Base-by-base conservation (phyloP, 35 echinoderm and acorn worm genomes). In the Ophioderma brevispina region DNA sequence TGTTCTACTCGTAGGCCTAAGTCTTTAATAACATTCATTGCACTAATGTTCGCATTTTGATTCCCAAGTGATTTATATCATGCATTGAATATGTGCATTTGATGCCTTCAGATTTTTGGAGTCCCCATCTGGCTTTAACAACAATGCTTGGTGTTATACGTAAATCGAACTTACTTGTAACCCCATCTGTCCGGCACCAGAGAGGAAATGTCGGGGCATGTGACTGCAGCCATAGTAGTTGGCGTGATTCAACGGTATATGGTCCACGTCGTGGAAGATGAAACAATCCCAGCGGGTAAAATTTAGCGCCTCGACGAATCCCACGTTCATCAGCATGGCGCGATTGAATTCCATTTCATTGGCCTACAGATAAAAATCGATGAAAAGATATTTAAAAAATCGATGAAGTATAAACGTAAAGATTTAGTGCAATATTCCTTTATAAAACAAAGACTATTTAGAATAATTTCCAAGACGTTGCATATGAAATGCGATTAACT, bases 301-400 rank as follows among this genome's bases (percentile, higher is more conserved):
- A 80, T 98, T 98, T 0, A 98, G 75, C n/a, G 92, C 89, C 63
- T 98, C 92, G 1, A 92, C 36, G 70, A 92, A 98, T 8, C 96
- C 96, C 2, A 98, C 96, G 79, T 98, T 98, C 87, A 98, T 92
- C 87, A 98, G 77, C 96, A 98, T 98, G 36, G 96, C 96, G 49
- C 96, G 92, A 36, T 98, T 98, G 38, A 98, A 98, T 30, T 85
- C 32, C 31, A 92, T 81, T 25, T 79, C 77, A 40, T 98, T 98
- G 19, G 90, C 93, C 96, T 98, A 76, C 0, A 31, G 30, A 46
- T 42, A 52, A 77, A 55, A 56, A 49, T 1, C 64, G 35, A 86
- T 38, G n/a, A 15, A 31, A 64, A 37, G 8, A 35, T 86, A 64
- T 32, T 19, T 0, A 52, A 85, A 23, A 19, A 6, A 64, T 23